phyloP scores from a whole-genome alignment of 1,140 invertebrate species.

The Bactericera cockerelli region DNA sequence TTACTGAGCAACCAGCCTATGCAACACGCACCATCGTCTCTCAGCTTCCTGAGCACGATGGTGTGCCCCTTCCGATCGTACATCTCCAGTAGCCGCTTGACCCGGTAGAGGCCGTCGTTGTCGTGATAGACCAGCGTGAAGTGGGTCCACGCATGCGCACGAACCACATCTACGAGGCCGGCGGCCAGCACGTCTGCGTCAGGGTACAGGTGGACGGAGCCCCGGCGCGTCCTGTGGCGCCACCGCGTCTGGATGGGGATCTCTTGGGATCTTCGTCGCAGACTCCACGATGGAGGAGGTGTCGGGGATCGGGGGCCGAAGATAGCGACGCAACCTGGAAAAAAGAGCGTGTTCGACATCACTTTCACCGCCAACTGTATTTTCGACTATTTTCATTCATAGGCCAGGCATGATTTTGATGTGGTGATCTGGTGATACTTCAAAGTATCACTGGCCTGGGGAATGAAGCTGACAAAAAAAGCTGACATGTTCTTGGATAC shows the following conservation, averaged over 20 bases:
- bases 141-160: slow-evolving; percentile 59
- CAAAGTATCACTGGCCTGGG: no score
- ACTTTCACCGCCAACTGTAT: no score
- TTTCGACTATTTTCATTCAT: no score
- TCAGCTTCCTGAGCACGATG: slow-evolving; percentile 41
- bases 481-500: no score
- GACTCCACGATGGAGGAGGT: slow-evolving; percentile 62
- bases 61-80: slow-evolving; percentile 38
- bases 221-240: slow-evolving; percentile 39
- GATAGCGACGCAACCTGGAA: slow-evolving; percentile 52
- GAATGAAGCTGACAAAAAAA: no score
- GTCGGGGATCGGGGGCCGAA: slow-evolving; percentile 58
- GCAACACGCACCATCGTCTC: slow-evolving; percentile 31
- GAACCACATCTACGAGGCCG: slow-evolving; percentile 57
- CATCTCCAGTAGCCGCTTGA: slow-evolving; percentile 58
- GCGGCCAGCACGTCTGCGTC: slow-evolving; percentile 50
- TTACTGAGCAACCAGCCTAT: no score
- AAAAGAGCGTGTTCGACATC: no score
- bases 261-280: slow-evolving; percentile 74
- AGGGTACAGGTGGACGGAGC: slow-evolving; percentile 71
- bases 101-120: slow-evolving; percentile 55
- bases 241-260: slow-evolving; percentile 64
- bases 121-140: slow-evolving; percentile 80
- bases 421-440: no score
- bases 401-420: no score